Evolutionary conservation across 2,797 vertebrate species (phyloP).

Genomic region (Dermochelys coriacea): DNA sequence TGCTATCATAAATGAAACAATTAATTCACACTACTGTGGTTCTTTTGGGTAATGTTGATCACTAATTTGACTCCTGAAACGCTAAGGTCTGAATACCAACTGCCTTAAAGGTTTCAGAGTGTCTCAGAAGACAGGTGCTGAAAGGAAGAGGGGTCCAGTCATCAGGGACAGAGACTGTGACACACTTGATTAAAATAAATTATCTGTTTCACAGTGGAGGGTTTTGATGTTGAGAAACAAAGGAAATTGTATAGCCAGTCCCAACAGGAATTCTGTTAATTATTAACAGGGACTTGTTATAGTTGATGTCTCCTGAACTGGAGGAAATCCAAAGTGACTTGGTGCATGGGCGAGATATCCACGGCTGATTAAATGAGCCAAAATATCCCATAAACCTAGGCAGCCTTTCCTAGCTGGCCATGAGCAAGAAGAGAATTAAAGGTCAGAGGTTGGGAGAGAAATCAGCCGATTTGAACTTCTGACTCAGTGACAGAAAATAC

Average conservation of each 20-base stretch:
- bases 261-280: conserved; percentile 29
- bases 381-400: conserved; percentile 37
- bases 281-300: conserved; percentile 22
- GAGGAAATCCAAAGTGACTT: conserved; percentile 16
- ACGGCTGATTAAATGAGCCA: conserved; percentile 45
- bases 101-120: background rate
- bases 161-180: background rate
- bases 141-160: background rate
- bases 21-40: background rate
- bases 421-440: conserved; percentile 57
- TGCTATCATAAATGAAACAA: background rate
- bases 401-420: conserved; percentile 36
- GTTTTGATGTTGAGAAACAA: conserved; percentile 24
- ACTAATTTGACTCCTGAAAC: background rate
- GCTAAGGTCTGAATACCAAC: background rate
- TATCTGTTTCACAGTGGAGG: background rate
- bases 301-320: conserved; percentile 14
- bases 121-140: background rate
- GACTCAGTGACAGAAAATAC: conserved; percentile 26
- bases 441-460: conserved; percentile 39
- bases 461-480: conserved; percentile 50
- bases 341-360: conserved; percentile 9
- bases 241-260: conserved; percentile 38
- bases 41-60: background rate
- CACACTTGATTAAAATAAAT: background rate